Percentiles rank a stretch among this genome's conserved stretches.
These are phyloP conservation scores for Phortica magna DNA, from an alignment of 2,888 invertebrate species.

Conservation along the genomic window DNA sequence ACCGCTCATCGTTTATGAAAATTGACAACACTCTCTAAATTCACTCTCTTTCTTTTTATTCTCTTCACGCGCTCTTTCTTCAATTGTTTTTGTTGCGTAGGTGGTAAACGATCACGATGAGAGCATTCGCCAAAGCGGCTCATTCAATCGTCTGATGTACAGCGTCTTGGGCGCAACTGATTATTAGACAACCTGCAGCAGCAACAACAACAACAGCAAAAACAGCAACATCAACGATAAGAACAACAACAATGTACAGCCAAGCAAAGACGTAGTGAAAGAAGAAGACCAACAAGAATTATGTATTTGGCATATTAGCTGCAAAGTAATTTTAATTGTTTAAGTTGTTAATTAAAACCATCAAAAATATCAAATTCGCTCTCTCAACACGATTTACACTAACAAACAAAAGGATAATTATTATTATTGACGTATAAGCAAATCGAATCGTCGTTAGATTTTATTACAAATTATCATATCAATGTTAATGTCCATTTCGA, in stretches of 20 bases:
- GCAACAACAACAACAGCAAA: slow-evolving; percentile 42
- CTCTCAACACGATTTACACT: slow-evolving; percentile 49
- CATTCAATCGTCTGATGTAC: slow-evolving; percentile 95
- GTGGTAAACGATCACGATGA: slow-evolving; percentile 83
- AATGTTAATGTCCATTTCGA: slow-evolving; percentile 23
- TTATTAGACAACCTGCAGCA: slow-evolving; percentile 76
- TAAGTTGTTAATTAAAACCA: slow-evolving; percentile 49
- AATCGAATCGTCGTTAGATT: background rate
- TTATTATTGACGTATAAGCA: slow-evolving; percentile 13
- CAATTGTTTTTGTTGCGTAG: slow-evolving; percentile 47
- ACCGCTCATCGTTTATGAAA: background rate
- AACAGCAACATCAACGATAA: slow-evolving; percentile 41
- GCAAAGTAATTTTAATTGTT: slow-evolving; percentile 57
- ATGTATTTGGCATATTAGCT: slow-evolving; percentile 42
- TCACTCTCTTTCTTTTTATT: background rate
- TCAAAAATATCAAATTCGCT: slow-evolving; percentile 9
- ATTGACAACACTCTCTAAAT: background rate
- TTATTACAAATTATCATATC: slow-evolving; percentile 17
- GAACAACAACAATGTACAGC: slow-evolving; percentile 41
- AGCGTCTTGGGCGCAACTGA: slow-evolving; percentile 90
- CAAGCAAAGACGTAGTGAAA: slow-evolving; percentile 38
- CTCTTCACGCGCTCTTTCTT: background rate
- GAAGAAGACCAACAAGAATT: slow-evolving; percentile 40
- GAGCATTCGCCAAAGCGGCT: slow-evolving; percentile 93
- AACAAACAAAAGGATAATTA: slow-evolving; percentile 57